Evolutionary conservation across 2,888 invertebrate genomes (phyloP).

Genomic region (Doris montereyensis): DNA sequence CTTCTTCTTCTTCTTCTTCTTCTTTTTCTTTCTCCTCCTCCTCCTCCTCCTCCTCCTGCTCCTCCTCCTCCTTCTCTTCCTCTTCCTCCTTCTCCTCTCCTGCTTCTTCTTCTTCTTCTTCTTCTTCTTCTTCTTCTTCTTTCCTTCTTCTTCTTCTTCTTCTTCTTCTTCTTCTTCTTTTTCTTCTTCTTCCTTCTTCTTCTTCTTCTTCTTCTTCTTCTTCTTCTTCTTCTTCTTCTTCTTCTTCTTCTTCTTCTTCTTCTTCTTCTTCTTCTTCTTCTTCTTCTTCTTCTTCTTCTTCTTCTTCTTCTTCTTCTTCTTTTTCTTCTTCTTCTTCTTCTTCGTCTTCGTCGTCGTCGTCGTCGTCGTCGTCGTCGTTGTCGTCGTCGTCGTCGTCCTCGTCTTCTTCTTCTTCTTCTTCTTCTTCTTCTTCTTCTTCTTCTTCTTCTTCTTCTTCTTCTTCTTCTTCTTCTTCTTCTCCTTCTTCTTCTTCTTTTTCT

Average conservation of each 20-base stretch:
- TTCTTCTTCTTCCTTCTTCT: not conserved
- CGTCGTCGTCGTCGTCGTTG: not conserved
- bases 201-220: not conserved
- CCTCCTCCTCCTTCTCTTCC: not conserved
- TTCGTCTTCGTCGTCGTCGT: too few relatives aligned
- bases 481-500: not conserved
- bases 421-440: conserved; percentile 1
- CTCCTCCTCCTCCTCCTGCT: not conserved
- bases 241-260: not conserved
- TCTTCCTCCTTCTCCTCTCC: not conserved
- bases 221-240: not conserved
- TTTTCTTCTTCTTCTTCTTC: too few relatives aligned
- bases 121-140: not conserved
- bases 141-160: not conserved
- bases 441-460: not conserved
- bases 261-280: not conserved
- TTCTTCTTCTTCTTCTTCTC: not conserved
- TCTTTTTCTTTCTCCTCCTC: not conserved
- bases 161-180: not conserved
- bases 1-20: not conserved
- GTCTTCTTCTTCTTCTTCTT: too few relatives aligned
- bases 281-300: not conserved
- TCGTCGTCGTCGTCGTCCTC: not conserved
- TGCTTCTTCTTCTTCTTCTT: too few relatives aligned
- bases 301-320: not conserved